Conservation (phyloP, 2,888 invertebrate species). For the Odontomyia ornata region DNA sequence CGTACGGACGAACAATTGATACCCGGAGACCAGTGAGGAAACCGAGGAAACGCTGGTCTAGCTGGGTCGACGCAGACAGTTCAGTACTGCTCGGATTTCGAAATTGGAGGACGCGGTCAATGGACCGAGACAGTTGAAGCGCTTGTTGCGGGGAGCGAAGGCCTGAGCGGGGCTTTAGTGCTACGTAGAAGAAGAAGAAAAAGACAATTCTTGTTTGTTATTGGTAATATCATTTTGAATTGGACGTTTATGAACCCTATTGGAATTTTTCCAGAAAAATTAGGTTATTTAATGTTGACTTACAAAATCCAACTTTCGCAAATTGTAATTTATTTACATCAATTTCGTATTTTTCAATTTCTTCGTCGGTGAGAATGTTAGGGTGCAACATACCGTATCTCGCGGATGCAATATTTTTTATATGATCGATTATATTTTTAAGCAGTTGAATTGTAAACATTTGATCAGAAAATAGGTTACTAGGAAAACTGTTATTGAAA, state of each 20-base stretch:
- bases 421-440: slow-evolving; percentile 11
- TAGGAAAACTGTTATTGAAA: background rate
- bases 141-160: no score
- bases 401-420: slow-evolving; percentile 30
- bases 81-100: no score
- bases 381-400: slow-evolving; percentile 35
- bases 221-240: background rate
- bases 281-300: background rate
- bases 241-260: background rate
- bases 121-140: no score
- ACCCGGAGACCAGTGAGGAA: no score
- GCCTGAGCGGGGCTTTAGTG: no score
- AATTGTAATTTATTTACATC: background rate
- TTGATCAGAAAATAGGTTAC: slow-evolving; percentile 4
- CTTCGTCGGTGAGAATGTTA: slow-evolving; percentile 15
- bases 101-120: no score
- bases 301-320: background rate
- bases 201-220: background rate
- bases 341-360: background rate
- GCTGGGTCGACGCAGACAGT: no score
- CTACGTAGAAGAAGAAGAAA: no score
- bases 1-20: no score
- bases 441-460: slow-evolving; percentile 26
- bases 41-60: no score
- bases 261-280: background rate